Evolutionary conservation across 2,888 invertebrate genomes (phyloP), one percentile per base, ranked within the genome.

Genomic region (Andrena fulva): DNA sequence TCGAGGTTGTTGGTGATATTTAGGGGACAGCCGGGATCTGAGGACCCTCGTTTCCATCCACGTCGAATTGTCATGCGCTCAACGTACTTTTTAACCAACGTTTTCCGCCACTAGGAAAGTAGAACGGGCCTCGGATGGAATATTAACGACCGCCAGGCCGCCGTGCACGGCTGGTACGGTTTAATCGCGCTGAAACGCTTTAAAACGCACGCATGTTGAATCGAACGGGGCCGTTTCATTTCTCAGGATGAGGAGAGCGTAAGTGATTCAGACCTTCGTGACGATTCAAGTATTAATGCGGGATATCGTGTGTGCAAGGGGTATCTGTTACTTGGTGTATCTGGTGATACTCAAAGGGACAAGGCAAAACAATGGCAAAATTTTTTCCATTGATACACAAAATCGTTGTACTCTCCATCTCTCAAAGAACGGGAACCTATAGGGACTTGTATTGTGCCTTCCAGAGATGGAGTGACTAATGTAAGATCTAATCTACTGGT

Each of bases 101-200:
- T 67, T 78, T 79, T 52, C 79, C 76, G 31, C 80, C 62, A 69
- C 52, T 75, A 70, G 69, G 69, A 67, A 81, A 70, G 81, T 81
- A 63, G 80, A 59, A 76, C 82, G 48, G 10, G 33, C 2, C 70
- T n/a, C 24, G 52, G 16, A 20, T 42, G 27, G 82, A 82, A 82
- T 82, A 75, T 80, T 50, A 75, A 82, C 24, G 64, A 70, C 33
- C 27, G 0, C 10, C 67, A 56, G n/a, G 56, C 20, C 33, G 29
- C 63, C 29, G 20, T 42, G 8, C 48, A 68, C 50, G n/a, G 29
- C 29, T 31, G 48, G 33, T 78, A 70, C 56, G 67, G 68, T 77
- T 76, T 48, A 33, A 80, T 76, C 60, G 42, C 29, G 35, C 8
- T 27, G 24, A n/a, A 56, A 20, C 56, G 48, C n/a, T 66, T 72